Base-by-base conservation (phyloP, 2,797 vertebrate species). In the Acanthopagrus latus region DNA sequence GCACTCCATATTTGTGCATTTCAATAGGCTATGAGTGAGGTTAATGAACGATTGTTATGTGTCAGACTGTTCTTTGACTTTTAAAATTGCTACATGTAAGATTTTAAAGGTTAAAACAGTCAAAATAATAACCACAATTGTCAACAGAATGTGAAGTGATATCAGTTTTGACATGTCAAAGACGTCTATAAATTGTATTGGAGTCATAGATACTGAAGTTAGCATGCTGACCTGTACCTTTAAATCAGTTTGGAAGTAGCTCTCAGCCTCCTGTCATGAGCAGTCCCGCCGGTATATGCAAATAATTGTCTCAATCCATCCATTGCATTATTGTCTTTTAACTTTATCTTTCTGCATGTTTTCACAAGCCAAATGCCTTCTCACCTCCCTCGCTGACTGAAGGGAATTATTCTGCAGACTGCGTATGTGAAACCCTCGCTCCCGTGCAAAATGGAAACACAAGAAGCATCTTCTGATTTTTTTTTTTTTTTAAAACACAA, bases 361-460 rank as follows among this genome's bases (percentile, higher is more conserved):
- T 52, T 16, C 25, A 50, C 7, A 60, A 23, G 1, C 2, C 33
- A 11, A 5, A 27, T 8, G 43, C 33, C 11, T 7, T 27, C 18
- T 17, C 7, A 17, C 10, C 38, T 59, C 14, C 56, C 12, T 51
- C 68, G 21, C 29, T 29, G 60, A 71, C 33, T 71, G 25, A 59
- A 51, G 64, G 3, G 16, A 47, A 25, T 25, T 10, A 44, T 58
- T 73, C 29, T 18, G 25, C 27, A 48, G 13, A 44, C 17, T 21
- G 20, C 41, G 54, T 55, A 20, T n/a, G 55, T 73, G 41, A 76
- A 69, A 63, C 3, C 33, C 14, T 16, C 9, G 27, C 29, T 44
- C 27, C 14, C 48, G 48, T 65, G 50, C n/a, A 71, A 51, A 76
- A 78, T 29, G 44, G 50, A 67, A 56, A 66, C 57, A 63, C 14